phyloP scores from a whole-genome alignment of 2,113 vertebrate species.

The Glareola pratincola region DNA sequence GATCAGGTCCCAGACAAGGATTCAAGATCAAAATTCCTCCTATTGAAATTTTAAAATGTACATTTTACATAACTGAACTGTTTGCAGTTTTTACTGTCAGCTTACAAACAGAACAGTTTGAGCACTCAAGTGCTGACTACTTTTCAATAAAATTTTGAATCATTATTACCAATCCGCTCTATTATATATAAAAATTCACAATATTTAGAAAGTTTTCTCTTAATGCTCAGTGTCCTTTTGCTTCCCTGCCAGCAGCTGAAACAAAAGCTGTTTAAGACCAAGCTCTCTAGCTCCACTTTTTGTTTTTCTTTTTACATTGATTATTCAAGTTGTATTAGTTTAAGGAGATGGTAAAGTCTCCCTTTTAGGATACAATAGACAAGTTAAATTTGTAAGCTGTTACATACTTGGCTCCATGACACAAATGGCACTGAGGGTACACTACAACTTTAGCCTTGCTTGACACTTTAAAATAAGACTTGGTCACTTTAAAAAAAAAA shows the following conservation, averaged over 20 bases:
- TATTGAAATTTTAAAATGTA: conserved; percentile 60
- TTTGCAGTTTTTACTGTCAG: conserved; percentile 59
- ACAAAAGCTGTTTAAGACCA: conserved; percentile 78
- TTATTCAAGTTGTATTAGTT: conserved; percentile 58
- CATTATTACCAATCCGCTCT: conserved; percentile 73
- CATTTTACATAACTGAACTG: conserved; percentile 63
- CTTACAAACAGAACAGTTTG: conserved; percentile 64
- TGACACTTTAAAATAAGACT: conserved; percentile 77
- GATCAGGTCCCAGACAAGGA: conserved; percentile 82
- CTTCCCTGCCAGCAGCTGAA: conserved; percentile 81
- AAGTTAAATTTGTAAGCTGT: conserved; percentile 60
- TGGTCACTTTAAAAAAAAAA: conserved; percentile 72
- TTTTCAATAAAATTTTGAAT: conserved; percentile 75
- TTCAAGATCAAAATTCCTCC: conserved; percentile 75
- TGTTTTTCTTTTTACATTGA: conserved; percentile 37
- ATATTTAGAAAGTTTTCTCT: conserved; percentile 66
- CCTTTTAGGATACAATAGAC: conserved; percentile 48
- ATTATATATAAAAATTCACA: conserved; percentile 70
- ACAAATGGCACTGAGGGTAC: conserved; percentile 77
- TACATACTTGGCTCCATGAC: conserved; percentile 68
- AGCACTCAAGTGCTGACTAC: conserved; percentile 61
- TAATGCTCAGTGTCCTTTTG: conserved; percentile 76
- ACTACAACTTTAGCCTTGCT: conserved; percentile 58
- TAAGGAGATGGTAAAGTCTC: conserved; percentile 36
- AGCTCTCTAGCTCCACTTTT: conserved; percentile 47